A percentile compares a stretch with the other conserved stretches of the same genome.
Evolutionary conservation across 2,797 vertebrate genomes (phyloP).

Genomic region (Diglossa cyanea): DNA sequence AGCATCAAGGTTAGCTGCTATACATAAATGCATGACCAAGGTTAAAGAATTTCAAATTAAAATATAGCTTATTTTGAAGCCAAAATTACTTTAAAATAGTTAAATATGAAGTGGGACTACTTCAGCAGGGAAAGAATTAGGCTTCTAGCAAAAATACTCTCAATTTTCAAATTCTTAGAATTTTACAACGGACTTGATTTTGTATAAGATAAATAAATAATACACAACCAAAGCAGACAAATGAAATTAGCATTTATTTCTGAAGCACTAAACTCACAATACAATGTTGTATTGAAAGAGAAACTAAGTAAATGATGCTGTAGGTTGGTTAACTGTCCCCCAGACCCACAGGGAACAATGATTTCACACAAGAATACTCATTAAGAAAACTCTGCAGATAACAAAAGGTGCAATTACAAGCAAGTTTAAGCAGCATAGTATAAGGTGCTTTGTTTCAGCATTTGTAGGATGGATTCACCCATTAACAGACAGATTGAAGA

Average conservation of each 20-base stretch:
- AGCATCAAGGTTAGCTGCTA: not conserved
- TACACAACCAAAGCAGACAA: constrained; percentile 57
- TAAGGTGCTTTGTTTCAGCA: constrained; percentile 80
- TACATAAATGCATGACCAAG: not conserved
- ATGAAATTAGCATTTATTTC: constrained; percentile 78
- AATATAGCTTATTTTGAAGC: not conserved
- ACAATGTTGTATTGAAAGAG: constrained; percentile 73
- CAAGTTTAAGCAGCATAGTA: constrained; percentile 80
- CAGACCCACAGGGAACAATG: constrained; percentile 69
- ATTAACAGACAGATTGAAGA: constrained; percentile 69
- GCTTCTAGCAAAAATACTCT: not conserved
- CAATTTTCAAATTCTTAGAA: not conserved
- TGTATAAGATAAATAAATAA: constrained; percentile 1
- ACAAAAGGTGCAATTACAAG: constrained; percentile 82
- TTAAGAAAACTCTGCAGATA: constrained; percentile 75
- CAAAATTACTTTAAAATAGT: not conserved
- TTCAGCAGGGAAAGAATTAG: not conserved
- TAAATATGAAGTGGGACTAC: not conserved
- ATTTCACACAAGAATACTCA: constrained; percentile 63
- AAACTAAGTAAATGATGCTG: constrained; percentile 73
- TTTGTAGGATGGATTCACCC: constrained; percentile 64
- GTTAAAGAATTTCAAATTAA: not conserved
- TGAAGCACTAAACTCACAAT: constrained; percentile 78
- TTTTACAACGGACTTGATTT: not conserved
- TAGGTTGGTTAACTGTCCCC: constrained; percentile 64